These are phyloP conservation scores for Dendrocincla fuliginosa DNA, from an alignment of 2,797 vertebrate species.

Conservation along the genomic window DNA sequence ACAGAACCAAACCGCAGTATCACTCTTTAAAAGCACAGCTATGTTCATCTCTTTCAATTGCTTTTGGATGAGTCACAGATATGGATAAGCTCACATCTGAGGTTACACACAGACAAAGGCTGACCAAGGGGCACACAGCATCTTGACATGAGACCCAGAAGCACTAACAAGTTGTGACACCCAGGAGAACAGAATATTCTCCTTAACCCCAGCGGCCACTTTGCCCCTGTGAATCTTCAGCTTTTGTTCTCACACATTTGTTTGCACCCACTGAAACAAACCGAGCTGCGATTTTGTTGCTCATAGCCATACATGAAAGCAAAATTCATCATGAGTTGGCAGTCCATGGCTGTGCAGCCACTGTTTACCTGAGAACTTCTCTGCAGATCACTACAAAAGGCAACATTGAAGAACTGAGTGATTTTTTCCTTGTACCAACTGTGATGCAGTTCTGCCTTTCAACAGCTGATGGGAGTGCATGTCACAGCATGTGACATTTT, in stretches of 20 bases:
- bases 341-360: background rate
- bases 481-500: background rate
- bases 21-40: background rate
- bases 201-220: background rate
- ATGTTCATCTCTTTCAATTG: background rate
- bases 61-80: background rate
- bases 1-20: background rate
- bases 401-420: background rate
- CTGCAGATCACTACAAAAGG: background rate
- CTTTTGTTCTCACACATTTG: background rate
- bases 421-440: background rate
- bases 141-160: background rate
- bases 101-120: background rate
- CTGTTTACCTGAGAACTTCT: background rate
- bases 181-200: background rate
- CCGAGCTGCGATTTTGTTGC: accelerated
- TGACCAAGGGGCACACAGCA: background rate
- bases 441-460: background rate
- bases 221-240: background rate
- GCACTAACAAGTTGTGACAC: accelerated
- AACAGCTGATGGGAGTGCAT: background rate
- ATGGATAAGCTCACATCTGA: background rate
- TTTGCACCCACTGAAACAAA: background rate
- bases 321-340: background rate
- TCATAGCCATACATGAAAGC: background rate